Conservation (phyloP, 2,888 invertebrate genomes). For the Orchesella flavescens region DNA sequence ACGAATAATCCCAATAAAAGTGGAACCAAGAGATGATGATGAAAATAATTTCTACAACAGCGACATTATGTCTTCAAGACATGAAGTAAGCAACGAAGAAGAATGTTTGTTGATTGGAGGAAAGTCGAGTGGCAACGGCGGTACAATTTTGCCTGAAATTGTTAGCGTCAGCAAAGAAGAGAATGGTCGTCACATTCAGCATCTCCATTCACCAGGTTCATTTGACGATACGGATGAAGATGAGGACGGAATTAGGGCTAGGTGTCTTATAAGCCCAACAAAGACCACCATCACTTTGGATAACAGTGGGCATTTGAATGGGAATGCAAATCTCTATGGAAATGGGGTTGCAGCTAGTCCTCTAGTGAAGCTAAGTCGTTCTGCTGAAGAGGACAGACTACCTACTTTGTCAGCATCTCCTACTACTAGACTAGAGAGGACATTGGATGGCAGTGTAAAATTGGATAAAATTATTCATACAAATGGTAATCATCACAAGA, state of each 20-base stretch:
- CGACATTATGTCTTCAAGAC: not conserved
- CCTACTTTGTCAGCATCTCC: not conserved
- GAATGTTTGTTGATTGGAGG: not conserved
- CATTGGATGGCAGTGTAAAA: slow-evolving; percentile 4
- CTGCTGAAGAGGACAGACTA: not conserved
- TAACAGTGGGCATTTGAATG: slow-evolving; percentile 47
- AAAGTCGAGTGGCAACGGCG: not conserved
- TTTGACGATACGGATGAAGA: slow-evolving; percentile 46
- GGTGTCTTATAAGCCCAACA: slow-evolving; percentile 31
- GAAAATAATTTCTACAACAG: slow-evolving; percentile 49
- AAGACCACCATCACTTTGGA: not conserved
- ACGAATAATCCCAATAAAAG: slow-evolving; percentile 65
- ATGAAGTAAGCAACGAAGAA: slow-evolving; percentile 4
- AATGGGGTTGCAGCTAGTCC: slow-evolving; percentile 25
- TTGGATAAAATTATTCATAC: slow-evolving; percentile 40
- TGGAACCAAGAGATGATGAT: slow-evolving; percentile 54
- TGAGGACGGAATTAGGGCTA: slow-evolving; percentile 28
- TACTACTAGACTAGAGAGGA: slow-evolving; percentile 11
- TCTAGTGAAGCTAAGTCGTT: slow-evolving; percentile 17
- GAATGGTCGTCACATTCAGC: slow-evolving; percentile 16
- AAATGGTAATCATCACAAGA: slow-evolving; percentile 50
- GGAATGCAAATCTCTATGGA: slow-evolving; percentile 53
- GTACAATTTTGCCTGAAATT: slow-evolving; percentile 24
- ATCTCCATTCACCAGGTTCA: not conserved
- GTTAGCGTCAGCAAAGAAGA: slow-evolving; percentile 24